These are phyloP conservation scores for Heteropelma amictum DNA, from an alignment of 2,888 invertebrate genomes.

Conservation along the genomic window DNA sequence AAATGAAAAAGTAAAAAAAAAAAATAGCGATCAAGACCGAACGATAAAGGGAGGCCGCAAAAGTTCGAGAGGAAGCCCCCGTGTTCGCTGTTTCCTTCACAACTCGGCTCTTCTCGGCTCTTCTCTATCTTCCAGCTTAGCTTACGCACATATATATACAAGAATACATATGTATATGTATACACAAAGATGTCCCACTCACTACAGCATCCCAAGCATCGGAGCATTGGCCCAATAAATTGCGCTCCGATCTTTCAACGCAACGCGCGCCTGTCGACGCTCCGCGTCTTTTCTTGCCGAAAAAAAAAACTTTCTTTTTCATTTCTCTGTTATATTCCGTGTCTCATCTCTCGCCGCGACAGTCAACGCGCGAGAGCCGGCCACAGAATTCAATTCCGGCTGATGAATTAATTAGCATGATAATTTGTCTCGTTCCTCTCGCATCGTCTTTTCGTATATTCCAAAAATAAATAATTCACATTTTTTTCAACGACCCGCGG, in stretches of 20 bases:
- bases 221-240: constrained; percentile 60
- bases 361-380: constrained; percentile 28
- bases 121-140: constrained; percentile 7
- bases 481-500: background rate
- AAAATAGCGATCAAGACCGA: constrained; percentile 30
- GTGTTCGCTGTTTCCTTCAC: constrained; percentile 23
- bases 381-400: constrained; percentile 16
- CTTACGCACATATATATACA: background rate
- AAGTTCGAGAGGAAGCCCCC: constrained; percentile 23
- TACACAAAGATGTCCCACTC: constrained; percentile 35
- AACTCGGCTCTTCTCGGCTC: constrained; percentile 32
- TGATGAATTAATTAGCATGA: constrained; percentile 51
- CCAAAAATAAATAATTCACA: background rate
- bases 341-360: constrained; percentile 27
- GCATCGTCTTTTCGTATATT: too few relatives aligned
- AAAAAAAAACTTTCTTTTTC: constrained; percentile 30
- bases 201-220: constrained; percentile 46
- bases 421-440: constrained; percentile 39
- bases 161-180: background rate
- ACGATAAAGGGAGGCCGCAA: constrained; percentile 36
- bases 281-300: constrained; percentile 40
- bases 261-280: constrained; percentile 8
- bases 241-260: constrained; percentile 57
- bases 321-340: background rate
- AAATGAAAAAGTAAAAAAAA: constrained; percentile 58